Evolutionary conservation across 2,113 vertebrate genomes (phyloP), one percentile per base, ranked within the genome.

Genomic region (Pachycephala philippinensis): DNA sequence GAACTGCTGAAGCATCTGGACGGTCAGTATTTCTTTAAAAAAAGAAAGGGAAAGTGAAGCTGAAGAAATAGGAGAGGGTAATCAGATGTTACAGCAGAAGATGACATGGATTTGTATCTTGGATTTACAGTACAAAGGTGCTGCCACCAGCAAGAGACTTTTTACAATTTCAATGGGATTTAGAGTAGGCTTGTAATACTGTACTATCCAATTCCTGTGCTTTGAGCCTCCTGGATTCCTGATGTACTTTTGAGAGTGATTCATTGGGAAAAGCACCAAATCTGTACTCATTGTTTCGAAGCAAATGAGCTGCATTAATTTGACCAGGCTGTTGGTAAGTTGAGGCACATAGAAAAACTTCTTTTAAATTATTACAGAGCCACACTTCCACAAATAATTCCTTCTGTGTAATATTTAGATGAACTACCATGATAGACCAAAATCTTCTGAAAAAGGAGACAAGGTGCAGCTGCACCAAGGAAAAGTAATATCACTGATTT

Each of bases 11-110:
- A 52, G 99, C 98, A 9, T 99, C 98, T 2, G 98, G 98, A 81
- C 98, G 98, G 94, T 99, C 99, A 31, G 98, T 99, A 97, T 98
- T 99, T 84, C 99, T 99, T 81, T 39, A 63, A 87, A 91, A 87
- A 92, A 31, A 91, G n/a, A 87, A 78, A 47, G 4, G 27, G 44
- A 77, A 78, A 75, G 28, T 80, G 47, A 93, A 80, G 45, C 27
- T 88, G 54, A 60, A 95, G 79, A 69, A 78, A 53, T 45, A 64
- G 54, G 14, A 84, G 3, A 82, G 27, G 54, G 22, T 45, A 52
- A 64, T 31, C 57, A 92, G 45, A 61, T 22, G 10, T 59, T 69
- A 57, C 0, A 83, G 40, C 37, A 94, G n/a, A 69, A 88, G 49
- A 49, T 60, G 0, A 60, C 26, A 49, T 3, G 15, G 50, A 42